These are phyloP conservation scores for Hucho hucho DNA, from an alignment of 2,113 vertebrate species.

Conservation along the genomic window DNA sequence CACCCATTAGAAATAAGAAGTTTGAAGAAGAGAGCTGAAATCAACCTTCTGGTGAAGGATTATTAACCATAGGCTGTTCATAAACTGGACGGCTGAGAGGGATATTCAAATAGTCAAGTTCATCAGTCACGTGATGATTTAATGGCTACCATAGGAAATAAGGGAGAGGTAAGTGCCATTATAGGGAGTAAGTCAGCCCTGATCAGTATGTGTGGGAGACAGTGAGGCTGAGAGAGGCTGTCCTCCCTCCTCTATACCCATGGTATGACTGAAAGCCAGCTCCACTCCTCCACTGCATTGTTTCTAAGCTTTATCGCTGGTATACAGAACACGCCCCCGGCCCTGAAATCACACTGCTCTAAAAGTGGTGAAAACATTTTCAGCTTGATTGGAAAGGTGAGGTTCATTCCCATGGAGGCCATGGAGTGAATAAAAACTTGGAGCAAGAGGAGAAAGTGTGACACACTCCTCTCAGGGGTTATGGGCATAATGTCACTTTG, in stretches of 20 bases:
- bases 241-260: neutral
- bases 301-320: constrained; percentile 81
- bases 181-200: constrained; percentile 40
- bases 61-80: constrained; percentile 36
- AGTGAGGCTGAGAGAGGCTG: constrained; percentile 33
- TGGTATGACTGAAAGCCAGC: constrained; percentile 60
- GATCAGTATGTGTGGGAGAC: constrained; percentile 38
- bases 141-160: constrained; percentile 33
- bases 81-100: constrained; percentile 19
- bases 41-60: neutral
- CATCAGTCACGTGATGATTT: constrained; percentile 27
- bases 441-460: constrained; percentile 45
- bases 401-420: constrained; percentile 58
- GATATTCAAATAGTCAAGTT: constrained; percentile 44
- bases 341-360: constrained; percentile 71
- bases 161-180: constrained; percentile 69
- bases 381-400: constrained; percentile 50
- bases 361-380: constrained; percentile 51
- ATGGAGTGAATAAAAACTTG: constrained; percentile 35
- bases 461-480: constrained; percentile 43
- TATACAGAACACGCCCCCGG: constrained; percentile 85
- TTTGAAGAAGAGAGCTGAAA: neutral
- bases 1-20: neutral
- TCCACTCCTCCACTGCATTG: constrained; percentile 66
- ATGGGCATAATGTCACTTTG: constrained; percentile 9